Conservation (phyloP, 2,113 vertebrate species). For the Clarias gariepinus region DNA sequence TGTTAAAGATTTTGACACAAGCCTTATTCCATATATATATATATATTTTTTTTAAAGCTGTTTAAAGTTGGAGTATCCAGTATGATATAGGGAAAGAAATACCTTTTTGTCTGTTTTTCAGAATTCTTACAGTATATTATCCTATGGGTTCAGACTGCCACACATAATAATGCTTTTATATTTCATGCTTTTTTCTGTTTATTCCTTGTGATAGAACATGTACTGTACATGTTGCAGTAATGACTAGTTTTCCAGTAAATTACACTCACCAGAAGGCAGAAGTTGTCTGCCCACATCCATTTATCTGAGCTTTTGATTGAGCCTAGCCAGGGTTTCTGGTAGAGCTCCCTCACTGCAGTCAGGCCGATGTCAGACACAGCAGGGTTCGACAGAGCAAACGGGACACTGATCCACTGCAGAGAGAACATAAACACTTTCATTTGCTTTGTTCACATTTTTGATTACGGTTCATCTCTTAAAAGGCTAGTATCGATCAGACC, state of each 20-base stretch:
- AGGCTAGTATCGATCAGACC: too few relatives aligned
- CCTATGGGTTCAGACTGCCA: background rate
- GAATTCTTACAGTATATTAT: background rate
- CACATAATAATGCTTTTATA: background rate
- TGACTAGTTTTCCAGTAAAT: background rate
- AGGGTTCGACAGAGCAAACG: slow-evolving; percentile 88
- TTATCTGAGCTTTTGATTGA: slow-evolving; percentile 74
- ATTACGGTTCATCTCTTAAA: background rate
- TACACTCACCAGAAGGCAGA: slow-evolving; percentile 86
- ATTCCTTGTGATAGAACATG: too few relatives aligned
- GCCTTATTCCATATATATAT: background rate
- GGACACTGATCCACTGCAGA: slow-evolving; percentile 94
- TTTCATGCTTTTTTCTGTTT: background rate
- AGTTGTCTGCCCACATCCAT: slow-evolving; percentile 93
- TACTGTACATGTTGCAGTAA: background rate
- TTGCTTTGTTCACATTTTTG: background rate
- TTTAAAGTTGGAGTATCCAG: background rate
- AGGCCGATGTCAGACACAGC: slow-evolving; percentile 90
- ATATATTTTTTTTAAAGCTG: background rate
- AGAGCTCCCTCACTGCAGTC: slow-evolving; percentile 82
- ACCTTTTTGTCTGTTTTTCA: background rate
- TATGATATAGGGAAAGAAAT: background rate
- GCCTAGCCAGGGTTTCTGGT: slow-evolving; percentile 92
- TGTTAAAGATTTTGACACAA: too few relatives aligned
- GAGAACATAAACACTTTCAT: background rate